These are phyloP conservation scores for Hirundo rustica DNA, from an alignment of 2,797 vertebrate genomes.

Conservation along the genomic window DNA sequence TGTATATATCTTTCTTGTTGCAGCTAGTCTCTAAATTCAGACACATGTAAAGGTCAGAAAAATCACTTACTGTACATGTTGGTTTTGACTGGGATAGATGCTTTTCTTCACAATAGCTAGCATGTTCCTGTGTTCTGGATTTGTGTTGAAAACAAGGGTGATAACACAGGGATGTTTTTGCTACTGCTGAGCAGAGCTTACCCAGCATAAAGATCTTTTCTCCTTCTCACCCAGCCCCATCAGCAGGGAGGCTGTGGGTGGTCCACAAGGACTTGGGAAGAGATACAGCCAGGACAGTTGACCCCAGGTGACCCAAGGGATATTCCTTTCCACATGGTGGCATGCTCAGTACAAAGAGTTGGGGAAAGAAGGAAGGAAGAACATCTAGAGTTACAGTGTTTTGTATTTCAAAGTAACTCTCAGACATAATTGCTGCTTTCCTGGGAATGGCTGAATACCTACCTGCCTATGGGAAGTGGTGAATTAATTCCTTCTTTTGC, in stretches of 20 bases:
- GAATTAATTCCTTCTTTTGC: not conserved
- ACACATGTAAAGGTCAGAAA: constrained; percentile 24
- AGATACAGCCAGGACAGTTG: not conserved
- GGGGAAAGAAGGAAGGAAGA: not conserved
- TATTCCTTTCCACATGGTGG: not conserved
- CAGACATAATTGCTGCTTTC: not conserved
- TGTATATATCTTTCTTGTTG: constrained; percentile 19
- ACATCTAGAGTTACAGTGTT: not conserved
- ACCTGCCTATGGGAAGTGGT: not conserved
- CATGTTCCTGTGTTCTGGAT: not conserved
- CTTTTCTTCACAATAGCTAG: not conserved
- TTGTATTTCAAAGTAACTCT: not conserved
- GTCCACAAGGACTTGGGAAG: not conserved
- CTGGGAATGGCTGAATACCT: not conserved
- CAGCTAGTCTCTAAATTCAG: not conserved
- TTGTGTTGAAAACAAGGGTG: not conserved
- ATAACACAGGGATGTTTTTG: not conserved
- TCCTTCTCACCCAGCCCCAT: not conserved
- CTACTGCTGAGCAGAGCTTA: not conserved
- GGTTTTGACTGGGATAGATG: not conserved
- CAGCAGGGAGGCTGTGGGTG: not conserved
- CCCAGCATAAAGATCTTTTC: not conserved
- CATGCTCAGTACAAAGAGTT: not conserved
- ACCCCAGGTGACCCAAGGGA: not conserved
- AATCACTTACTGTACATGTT: not conserved